A percentile compares a stretch with the other conserved stretches of the same genome.
These are phyloP conservation scores for Parnassius apollo DNA, from an alignment of 2,888 invertebrate species.

Conservation along the genomic window DNA sequence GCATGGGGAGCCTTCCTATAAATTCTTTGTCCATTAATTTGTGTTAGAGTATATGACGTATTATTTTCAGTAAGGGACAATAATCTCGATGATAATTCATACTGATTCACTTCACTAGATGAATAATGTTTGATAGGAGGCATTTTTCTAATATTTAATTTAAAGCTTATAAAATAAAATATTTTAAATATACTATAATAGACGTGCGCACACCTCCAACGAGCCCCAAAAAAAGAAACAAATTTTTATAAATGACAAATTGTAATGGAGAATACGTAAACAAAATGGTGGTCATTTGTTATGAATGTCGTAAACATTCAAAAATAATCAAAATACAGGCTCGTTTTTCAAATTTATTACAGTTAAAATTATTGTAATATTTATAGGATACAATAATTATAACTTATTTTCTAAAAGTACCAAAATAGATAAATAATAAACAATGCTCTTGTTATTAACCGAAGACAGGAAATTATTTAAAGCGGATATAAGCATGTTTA, in stretches of 20 bases:
- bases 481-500: not conserved
- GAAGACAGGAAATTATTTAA: slow-evolving; percentile 11
- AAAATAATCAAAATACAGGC: slow-evolving; percentile 24
- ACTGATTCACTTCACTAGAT: slow-evolving; percentile 77
- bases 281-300: slow-evolving; percentile 38
- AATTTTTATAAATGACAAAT: slow-evolving; percentile 35
- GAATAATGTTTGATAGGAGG: slow-evolving; percentile 75
- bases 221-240: slow-evolving; percentile 56
- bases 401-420: slow-evolving; percentile 3
- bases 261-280: slow-evolving; percentile 52
- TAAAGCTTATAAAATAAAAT: slow-evolving; percentile 70
- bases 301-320: slow-evolving; percentile 35
- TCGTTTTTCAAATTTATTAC: slow-evolving; percentile 1
- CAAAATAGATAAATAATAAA: not conserved
- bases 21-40: slow-evolving; percentile 86
- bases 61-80: slow-evolving; percentile 75
- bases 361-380: not conserved
- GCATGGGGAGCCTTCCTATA: slow-evolving; percentile 82
- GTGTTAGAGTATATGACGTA: slow-evolving; percentile 75
- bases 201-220: slow-evolving; percentile 45
- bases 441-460: not conserved
- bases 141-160: slow-evolving; percentile 63
- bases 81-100: slow-evolving; percentile 77
- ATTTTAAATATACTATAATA: slow-evolving; percentile 54
- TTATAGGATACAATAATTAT: slow-evolving; percentile 5